Conservation (phyloP, 2,797 vertebrate species). For the Acipenser ruthenus region DNA sequence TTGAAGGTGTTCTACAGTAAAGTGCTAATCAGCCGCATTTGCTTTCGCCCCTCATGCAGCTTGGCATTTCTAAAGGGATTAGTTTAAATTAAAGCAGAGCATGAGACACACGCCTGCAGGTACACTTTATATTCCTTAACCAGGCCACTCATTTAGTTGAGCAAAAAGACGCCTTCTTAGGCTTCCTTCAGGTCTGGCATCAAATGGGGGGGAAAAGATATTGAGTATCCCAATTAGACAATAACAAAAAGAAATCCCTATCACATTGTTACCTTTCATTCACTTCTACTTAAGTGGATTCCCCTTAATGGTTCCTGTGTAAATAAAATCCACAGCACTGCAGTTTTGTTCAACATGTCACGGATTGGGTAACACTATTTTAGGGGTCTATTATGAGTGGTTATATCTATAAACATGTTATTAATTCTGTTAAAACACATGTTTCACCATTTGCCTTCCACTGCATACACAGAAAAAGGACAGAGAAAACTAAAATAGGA, state of each 20-base stretch:
- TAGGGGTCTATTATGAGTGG: no score
- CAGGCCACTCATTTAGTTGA: slow-evolving; percentile 12
- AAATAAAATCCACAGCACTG: slow-evolving; percentile 3
- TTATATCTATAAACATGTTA: no score
- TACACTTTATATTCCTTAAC: slow-evolving; percentile 3
- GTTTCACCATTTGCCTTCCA: no score
- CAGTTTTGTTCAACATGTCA: no score
- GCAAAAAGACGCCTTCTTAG: slow-evolving; percentile 3
- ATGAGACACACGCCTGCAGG: neutral
- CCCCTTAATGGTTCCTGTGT: neutral
- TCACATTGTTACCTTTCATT: slow-evolving; percentile 3
- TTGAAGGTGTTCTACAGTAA: slow-evolving; percentile 3
- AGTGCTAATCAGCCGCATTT: slow-evolving; percentile 4
- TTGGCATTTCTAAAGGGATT: slow-evolving; percentile 1
- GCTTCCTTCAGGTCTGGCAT: neutral
- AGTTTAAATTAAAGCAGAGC: slow-evolving; percentile 15
- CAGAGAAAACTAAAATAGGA: no score
- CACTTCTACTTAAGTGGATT: neutral
- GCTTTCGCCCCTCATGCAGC: neutral
- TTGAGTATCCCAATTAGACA: slow-evolving; percentile 6
- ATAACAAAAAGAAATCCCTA: slow-evolving; percentile 8
- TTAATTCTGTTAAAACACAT: no score
- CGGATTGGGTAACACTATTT: no score
- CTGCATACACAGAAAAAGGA: no score
- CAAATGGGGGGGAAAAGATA: slow-evolving; percentile 12